Evolutionary conservation across 2,113 vertebrate genomes (phyloP), one percentile per base, ranked within the genome.

Genomic region (Mormyrus iriodes): DNA sequence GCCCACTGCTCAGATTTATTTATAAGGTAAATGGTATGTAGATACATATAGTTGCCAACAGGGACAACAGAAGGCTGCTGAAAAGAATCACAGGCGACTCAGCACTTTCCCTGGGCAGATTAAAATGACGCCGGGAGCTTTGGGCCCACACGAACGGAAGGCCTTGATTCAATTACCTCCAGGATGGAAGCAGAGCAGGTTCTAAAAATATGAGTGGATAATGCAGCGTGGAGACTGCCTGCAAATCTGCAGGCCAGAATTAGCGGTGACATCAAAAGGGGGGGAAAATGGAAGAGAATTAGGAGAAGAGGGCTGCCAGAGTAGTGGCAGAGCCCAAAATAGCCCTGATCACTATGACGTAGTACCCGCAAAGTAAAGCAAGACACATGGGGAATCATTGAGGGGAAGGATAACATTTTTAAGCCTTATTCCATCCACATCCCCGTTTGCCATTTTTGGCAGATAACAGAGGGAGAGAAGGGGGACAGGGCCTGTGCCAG

Each of bases 141-240:
- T 19, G 49, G 17, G 48, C 46, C 87, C 69, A 21, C 49, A 21
- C 27, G 44, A 89, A 65, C 27, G n/a, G 39, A 73, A 44, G 58
- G 53, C 83, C 69, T 79, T 89, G 83, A 89, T 86, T 89, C 89
- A 85, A 86, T 89, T 89, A 69, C n/a, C 15, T 27, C n/a, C 55
- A 27, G 89, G 89, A 85, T 58, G 88, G 44, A 85, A 55, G 52
- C 52, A 86, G 89, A 55, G 53, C 85, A 51, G 85, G 83, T 48
- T 86, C 89, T 86, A 89, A 69, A 89, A 89, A 89, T 89, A 89
- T 12, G 19, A 86, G 55, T 73, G 83, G 58, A 73, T 89, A 86
- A 89, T 73, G 9, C 55, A 31, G 52, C 17, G 27, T 13, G 48
- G 84, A 73, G 82, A 61, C 79, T 17, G 83, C 83, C 55, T 27